Evolutionary conservation across 92 coral and sea anemone species (phyloP).

Genomic region (Isaurus tuberculatus): DNA sequence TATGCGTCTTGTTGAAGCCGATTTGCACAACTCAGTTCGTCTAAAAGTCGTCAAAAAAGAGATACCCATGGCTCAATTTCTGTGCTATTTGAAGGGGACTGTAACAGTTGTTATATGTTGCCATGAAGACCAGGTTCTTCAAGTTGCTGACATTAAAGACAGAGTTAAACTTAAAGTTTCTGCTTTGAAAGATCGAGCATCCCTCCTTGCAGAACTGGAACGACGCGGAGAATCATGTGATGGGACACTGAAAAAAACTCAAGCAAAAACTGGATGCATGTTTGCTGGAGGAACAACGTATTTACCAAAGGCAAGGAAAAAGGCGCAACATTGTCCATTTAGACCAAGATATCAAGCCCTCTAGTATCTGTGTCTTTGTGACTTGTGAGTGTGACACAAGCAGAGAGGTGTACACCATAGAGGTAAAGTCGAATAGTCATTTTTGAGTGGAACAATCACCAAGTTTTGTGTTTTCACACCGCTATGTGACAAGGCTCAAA

Average conservation of each 20-base stretch:
- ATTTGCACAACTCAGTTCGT: conserved; percentile 50
- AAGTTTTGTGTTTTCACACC: conserved; percentile 37
- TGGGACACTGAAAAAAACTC: conserved; percentile 49
- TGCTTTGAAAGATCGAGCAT: conserved; percentile 40
- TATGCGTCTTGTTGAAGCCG: conserved; percentile 46
- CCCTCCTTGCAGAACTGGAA: conserved; percentile 46
- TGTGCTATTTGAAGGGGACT: conserved; percentile 51
- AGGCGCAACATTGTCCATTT: conserved; percentile 22
- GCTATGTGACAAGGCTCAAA: background rate
- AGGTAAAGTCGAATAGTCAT: too few relatives aligned
- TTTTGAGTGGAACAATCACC: conserved; percentile 26
- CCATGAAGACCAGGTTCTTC: conserved; percentile 49
- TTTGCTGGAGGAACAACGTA: conserved; percentile 38
- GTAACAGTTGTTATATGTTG: conserved; percentile 50
- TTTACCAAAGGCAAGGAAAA: conserved; percentile 37
- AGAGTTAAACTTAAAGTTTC: conserved; percentile 39
- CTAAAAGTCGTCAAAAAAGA: conserved; percentile 48
- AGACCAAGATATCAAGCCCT: conserved; percentile 39
- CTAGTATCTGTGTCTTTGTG: conserved; percentile 25
- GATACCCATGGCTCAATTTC: conserved; percentile 44
- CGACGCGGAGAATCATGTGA: conserved; percentile 36
- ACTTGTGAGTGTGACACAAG: conserved; percentile 27
- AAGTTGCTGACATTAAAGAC: conserved; percentile 47
- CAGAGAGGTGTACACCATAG: conserved; percentile 42
- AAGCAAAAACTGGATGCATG: conserved; percentile 40